Base-by-base conservation (phyloP, 2,888 invertebrate genomes). In the Parasteatoda lunata region DNA sequence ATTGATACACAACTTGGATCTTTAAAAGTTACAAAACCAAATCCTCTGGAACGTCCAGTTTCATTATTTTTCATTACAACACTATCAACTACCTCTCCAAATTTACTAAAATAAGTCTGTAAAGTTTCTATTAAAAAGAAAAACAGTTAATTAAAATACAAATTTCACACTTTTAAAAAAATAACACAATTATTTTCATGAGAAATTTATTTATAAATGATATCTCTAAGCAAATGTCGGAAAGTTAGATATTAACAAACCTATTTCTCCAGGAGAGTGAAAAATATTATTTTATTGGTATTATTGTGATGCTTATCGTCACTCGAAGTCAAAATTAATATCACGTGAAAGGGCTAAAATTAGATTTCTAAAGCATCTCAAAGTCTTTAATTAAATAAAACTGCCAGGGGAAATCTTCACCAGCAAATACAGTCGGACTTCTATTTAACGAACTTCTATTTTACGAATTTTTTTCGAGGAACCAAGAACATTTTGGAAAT, bases 1-100 rank as follows among this genome's bases (percentile, higher is more conserved):
- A 96, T 94, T 90, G 95, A 95, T 77, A 98, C 97, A 92, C 97
- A 96, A 80, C 95, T 94, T 45, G 97, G 97, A 93, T 98, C 98
- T 89, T 97, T 96, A 92, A 98, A 98, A 86, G 98, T 98, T 84
- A 98, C 97, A 93, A 98, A 98, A 76, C 98, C 98, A 93, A 98
- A 98, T 88, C 98, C 98, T 91, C 98, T 94, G 80, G 98, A 98
- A 91, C 98, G 94, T 11, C 98, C 98, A 69, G 98, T 97, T 93
- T 97, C 97, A 91, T 96, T 97, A 93, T 98, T 98, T 93, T 97
- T 98, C 98, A 98, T 98, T 89, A 98, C 98, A 89, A 98, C 97
- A 92, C 98, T 97, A 93, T 98, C 98, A 90, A 98, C 96, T 78
- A 98, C 97, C 92, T 98, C 98, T 86, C 98, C 98, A 93, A 97